Base-by-base conservation (phyloP, 2,888 invertebrate genomes). In the Heliconius ethilla region DNA sequence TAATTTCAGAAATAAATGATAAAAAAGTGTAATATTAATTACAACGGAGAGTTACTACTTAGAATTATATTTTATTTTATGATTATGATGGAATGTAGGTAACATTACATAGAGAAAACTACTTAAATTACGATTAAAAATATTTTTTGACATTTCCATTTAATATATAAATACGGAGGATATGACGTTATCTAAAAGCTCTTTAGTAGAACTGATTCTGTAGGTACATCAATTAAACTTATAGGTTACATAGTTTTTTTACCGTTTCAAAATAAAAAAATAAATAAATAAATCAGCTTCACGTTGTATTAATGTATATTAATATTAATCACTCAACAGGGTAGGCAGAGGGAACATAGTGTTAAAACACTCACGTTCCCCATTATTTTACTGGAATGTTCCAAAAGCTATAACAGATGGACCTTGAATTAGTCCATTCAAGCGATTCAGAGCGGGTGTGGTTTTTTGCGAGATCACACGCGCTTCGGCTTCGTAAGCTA, bases 381-480 rank as follows among this genome's bases (percentile, higher is more conserved):
- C 40, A 11, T 11, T 40, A 6, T 3, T 11, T 40, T 40, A 40
- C 40, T 40, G 40, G n/a, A 62, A 74, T 22, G 18, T 65, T 74
- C 22, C 40, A 45, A 74, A 45, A 74, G 40, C 9, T 18, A 37
- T 45, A n/a, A 27, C 10, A 18, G 11, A 65, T 63, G 40, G n/a
- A 37, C 74, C 63, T 63, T 74, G 62, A 74, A 45, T 55, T n/a
- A 55, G 29, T 55, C 70, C 70, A 70, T 70, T 70, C 29, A 70
- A 33, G 70, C 55, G 70, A 55, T 70, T 55, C 70, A 51, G 70
- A 70, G 33, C 29, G 55, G 33, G 70, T n/a, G 29, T 33, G 27
- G 55, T 29, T 70, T 70, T 70, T 70, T 70, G 55, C 29, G 70
- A 25, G 40, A 55, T 55, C 70, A 29, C 51, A 27, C 70, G 70